These are phyloP conservation scores for Forbesichthys papilliferus DNA, from an alignment of 2,113 vertebrate species.

Conservation along the genomic window DNA sequence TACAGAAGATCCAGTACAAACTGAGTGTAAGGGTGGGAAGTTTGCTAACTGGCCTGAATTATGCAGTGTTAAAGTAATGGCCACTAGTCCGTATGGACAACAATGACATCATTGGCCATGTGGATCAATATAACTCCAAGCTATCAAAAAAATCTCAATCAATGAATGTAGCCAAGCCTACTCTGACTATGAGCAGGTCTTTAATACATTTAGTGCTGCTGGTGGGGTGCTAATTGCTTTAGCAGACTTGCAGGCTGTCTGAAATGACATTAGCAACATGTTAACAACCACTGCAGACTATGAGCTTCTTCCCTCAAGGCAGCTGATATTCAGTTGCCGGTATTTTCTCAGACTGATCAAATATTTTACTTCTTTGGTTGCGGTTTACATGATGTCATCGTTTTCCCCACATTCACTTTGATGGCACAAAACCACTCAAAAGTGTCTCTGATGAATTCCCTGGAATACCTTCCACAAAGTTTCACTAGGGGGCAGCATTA, in stretches of 20 bases:
- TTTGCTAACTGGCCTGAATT: slow-evolving; percentile 25
- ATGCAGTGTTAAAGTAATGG: slow-evolving; percentile 37
- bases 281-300: slow-evolving; percentile 57
- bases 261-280: slow-evolving; percentile 62
- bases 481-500: slow-evolving; percentile 53
- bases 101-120: slow-evolving; percentile 67
- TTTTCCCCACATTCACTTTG: too few species aligned
- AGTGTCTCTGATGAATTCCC: not conserved
- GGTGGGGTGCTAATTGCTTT: slow-evolving; percentile 56
- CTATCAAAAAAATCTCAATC: slow-evolving; percentile 67
- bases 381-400: too few species aligned
- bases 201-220: slow-evolving; percentile 67
- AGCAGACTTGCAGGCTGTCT: slow-evolving; percentile 48
- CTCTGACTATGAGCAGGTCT: slow-evolving; percentile 46
- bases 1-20: not conserved
- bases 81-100: slow-evolving; percentile 17
- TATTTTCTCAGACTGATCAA: slow-evolving; percentile 1
- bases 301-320: slow-evolving; percentile 27
- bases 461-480: not conserved
- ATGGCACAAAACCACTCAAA: not conserved
- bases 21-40: not conserved
- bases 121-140: slow-evolving; percentile 54
- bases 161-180: slow-evolving; percentile 53
- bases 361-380: too few species aligned
- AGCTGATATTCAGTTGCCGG: not conserved